These are phyloP conservation scores for Cladorhizidae sp. DNA, from an alignment of 37 sponge, comb jelly and placozoan genomes.

Conservation along the genomic window DNA sequence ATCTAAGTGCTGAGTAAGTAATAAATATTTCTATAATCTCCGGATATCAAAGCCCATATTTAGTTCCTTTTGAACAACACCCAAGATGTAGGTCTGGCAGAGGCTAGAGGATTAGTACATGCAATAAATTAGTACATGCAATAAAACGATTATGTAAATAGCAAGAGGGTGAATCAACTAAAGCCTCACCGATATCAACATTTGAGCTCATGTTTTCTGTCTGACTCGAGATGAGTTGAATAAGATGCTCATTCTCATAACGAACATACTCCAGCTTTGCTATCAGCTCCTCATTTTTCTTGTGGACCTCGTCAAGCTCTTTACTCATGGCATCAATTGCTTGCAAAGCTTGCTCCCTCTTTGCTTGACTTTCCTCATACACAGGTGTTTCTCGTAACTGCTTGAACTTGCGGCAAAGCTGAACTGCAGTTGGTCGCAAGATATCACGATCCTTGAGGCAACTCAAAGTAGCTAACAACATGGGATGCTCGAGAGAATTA, in stretches of 20 bases:
- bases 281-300: neutral
- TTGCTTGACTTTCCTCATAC: constrained; percentile 1
- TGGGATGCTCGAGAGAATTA: neutral
- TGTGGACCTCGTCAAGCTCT: neutral
- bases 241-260: neutral
- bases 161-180: neutral
- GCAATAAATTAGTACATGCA: too few species aligned
- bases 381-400: neutral
- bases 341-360: neutral
- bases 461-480: neutral
- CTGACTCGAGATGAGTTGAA: neutral
- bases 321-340: neutral
- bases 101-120: too few species aligned
- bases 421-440: neutral
- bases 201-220: neutral
- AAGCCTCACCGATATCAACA: neutral
- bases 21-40: too few species aligned
- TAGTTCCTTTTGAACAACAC: too few species aligned
- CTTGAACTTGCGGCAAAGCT: neutral
- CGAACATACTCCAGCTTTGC: neutral
- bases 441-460: constrained; percentile 7
- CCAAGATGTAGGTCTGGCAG: too few species aligned
- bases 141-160: neutral
- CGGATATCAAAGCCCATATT: too few species aligned
- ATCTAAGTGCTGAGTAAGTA: too few species aligned